phyloP scores from a whole-genome alignment of 1,140 invertebrate genomes.

The Apocrypta bakeri region DNA sequence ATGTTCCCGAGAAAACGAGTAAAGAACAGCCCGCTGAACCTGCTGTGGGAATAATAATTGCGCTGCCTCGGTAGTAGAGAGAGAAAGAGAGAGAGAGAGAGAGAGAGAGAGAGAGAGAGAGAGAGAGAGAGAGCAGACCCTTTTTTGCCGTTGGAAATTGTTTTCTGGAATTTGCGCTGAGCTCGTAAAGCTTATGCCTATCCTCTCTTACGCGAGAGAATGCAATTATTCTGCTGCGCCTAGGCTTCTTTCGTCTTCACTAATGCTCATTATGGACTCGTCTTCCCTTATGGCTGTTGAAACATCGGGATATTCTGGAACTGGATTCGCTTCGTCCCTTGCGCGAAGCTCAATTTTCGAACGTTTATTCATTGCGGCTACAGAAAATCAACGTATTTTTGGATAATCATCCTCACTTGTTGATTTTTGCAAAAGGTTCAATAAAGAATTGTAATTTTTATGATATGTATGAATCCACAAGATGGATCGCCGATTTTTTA shows the following conservation, averaged over 20 bases:
- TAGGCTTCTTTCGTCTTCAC: neutral
- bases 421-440: too few relatives aligned
- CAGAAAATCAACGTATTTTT: too few relatives aligned
- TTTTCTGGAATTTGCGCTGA: constrained; percentile 24
- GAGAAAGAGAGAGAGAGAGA: neutral
- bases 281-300: neutral
- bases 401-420: too few relatives aligned
- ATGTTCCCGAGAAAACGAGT: constrained; percentile 19
- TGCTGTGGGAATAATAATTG: constrained; percentile 27
- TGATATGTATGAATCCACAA: too few relatives aligned
- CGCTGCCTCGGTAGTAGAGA: neutral
- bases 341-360: too few relatives aligned
- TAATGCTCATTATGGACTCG: neutral
- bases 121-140: neutral
- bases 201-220: neutral
- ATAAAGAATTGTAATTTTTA: too few relatives aligned
- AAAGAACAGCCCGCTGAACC: constrained; percentile 10
- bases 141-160: constrained; percentile 30
- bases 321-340: neutral
- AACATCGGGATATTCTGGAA: neutral
- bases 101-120: neutral
- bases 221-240: neutral
- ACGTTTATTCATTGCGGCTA: too few relatives aligned
- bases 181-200: neutral
- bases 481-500: too few relatives aligned